Base-by-base conservation (phyloP, 2,888 invertebrate genomes). In the Andrena chrysosceles region DNA sequence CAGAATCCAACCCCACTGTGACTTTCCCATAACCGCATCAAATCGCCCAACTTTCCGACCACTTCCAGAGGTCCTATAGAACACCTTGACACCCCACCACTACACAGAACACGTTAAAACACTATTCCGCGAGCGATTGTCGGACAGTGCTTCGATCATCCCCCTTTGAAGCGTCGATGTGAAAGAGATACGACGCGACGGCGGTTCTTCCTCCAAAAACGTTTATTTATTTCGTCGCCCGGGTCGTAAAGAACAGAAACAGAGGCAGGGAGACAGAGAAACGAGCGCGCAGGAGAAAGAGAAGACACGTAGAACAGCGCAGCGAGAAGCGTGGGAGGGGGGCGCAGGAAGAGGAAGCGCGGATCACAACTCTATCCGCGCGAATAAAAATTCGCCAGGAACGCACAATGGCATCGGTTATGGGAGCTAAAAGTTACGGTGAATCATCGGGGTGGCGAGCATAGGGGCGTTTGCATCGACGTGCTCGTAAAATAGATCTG, bases 401-500 rank as follows among this genome's bases (percentile, higher is more conserved):
- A 77, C 74, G 77, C 54, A 78, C 80, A 78, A 81, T 73, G 76
- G 77, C 63, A 77, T 62, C 75, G 77, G 67, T 70, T 68, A 76
- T 60, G 73, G 56, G 62, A 64, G 83, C 59, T 79, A 71, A 86
- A 78, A 81, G 74, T 85, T 83, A 83, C 69, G 66, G 78, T 77
- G 83, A 87, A 87, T 87, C 83, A 88, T 86, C 68, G 74, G 13
- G 48, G n/a, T 56, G 70, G 71, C 62, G 77, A 59, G 69, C 64
- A 63, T 66, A 74, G 77, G 59, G 59, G 78, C 42, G 48, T 77
- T 81, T 72, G 75, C 85, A 66, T 84, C 77, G 63, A 73, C 29
- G 56, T 20, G 71, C 86, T 86, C 86, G 81, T 88, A 89, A 89
- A 89, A 87, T 82, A 83, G 81, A 84, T 87, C 74, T 74, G 85